Conservation (phyloP, 1,140 invertebrate species). For the Brachystomella parvula region DNA sequence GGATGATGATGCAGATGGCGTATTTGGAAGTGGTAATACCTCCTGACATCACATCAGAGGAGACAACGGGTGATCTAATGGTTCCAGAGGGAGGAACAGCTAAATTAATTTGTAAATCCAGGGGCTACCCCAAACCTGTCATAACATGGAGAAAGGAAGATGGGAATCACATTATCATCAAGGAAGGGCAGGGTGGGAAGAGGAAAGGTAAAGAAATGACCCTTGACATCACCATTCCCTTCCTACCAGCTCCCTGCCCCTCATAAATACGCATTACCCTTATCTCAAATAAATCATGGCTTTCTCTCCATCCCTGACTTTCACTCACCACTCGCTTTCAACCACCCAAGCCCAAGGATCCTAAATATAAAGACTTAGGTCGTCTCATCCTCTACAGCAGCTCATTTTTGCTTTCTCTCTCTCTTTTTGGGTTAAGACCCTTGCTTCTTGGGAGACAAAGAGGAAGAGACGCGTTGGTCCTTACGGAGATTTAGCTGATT, state of each 20-base stretch:
- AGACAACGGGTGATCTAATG: slow-evolving; percentile 58
- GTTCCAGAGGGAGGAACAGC: slow-evolving; percentile 81
- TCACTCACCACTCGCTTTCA: too few relatives aligned
- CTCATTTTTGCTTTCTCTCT: too few relatives aligned
- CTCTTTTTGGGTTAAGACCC: too few relatives aligned
- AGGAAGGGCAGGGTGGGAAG: slow-evolving; percentile 56
- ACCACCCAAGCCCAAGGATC: too few relatives aligned
- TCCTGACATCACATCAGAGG: slow-evolving; percentile 78
- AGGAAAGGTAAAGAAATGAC: slow-evolving; percentile 53
- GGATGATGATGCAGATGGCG: slow-evolving; percentile 56
- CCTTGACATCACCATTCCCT: not conserved
- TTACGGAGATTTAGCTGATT: too few relatives aligned
- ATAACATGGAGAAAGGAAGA: slow-evolving; percentile 82
- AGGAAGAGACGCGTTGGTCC: too few relatives aligned
- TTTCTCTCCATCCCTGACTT: too few relatives aligned
- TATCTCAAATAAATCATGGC: too few relatives aligned
- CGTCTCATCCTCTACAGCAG: too few relatives aligned
- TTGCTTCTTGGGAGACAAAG: too few relatives aligned
- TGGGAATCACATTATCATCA: slow-evolving; percentile 66
- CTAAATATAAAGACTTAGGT: too few relatives aligned
- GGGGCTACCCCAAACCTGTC: slow-evolving; percentile 68
- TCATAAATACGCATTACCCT: too few relatives aligned
- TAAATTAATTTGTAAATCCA: slow-evolving; percentile 73
- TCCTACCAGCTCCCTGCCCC: not conserved
- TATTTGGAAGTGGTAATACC: slow-evolving; percentile 80